phyloP scores from a whole-genome alignment of 2,888 invertebrate species.

The Lithosia quadra region DNA sequence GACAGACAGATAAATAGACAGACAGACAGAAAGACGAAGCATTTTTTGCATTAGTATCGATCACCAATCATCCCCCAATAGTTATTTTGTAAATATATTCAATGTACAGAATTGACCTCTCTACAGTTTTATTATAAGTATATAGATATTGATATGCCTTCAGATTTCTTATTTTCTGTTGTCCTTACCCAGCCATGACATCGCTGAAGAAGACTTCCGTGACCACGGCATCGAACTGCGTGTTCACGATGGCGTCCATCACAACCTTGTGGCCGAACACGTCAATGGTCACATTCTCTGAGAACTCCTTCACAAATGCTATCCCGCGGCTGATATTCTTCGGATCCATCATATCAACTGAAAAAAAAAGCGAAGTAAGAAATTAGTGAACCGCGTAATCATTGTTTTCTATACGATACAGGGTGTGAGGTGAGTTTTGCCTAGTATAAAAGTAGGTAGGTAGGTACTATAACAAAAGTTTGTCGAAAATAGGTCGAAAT shows the following conservation, averaged over 20 bases:
- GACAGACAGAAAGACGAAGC: no score
- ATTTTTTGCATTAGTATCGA: no score
- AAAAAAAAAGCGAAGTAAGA: neutral
- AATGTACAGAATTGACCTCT: no score
- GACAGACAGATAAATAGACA: no score
- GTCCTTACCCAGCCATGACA: constrained; percentile 57
- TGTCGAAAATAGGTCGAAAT: no score
- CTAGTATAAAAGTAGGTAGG: no score
- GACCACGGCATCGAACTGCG: constrained; percentile 70
- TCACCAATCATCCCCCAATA: no score
- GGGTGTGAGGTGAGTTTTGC: no score
- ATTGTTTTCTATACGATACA: neutral
- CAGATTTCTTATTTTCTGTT: neutral
- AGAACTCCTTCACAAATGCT: constrained; percentile 47
- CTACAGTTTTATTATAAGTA: no score
- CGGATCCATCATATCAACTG: constrained; percentile 43
- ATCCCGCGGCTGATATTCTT: constrained; percentile 22
- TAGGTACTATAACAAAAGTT: no score
- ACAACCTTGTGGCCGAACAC: constrained; percentile 46
- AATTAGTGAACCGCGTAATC: neutral
- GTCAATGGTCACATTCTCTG: constrained; percentile 53
- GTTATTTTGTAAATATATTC: no score
- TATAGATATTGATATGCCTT: no score
- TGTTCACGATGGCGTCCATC: constrained; percentile 43
- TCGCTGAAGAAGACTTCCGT: constrained; percentile 72